phyloP scores from a whole-genome alignment of 2,797 vertebrate genomes.

The Mareca strepera region DNA sequence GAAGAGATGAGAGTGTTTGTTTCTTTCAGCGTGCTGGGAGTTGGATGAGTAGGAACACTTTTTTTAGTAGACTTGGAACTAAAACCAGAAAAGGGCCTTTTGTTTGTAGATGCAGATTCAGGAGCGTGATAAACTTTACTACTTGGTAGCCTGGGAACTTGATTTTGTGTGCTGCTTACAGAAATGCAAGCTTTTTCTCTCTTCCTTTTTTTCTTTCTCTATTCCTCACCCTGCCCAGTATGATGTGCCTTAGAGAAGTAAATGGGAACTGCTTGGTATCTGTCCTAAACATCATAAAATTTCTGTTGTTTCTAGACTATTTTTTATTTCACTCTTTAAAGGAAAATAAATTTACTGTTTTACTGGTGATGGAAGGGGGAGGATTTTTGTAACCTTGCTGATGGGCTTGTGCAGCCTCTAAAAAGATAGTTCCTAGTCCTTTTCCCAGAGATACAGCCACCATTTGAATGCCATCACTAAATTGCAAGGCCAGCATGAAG shows the following conservation, averaged over 20 bases:
- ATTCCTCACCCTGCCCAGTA: neutral
- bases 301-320: neutral
- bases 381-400: neutral
- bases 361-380: neutral
- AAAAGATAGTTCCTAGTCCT: neutral
- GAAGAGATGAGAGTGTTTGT: slow-evolving; percentile 32
- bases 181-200: neutral
- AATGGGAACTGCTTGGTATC: neutral
- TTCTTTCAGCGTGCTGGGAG: slow-evolving; percentile 36
- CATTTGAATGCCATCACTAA: neutral
- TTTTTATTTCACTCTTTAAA: neutral
- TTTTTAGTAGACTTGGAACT: slow-evolving; percentile 12
- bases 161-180: slow-evolving; percentile 35
- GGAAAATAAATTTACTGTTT: neutral
- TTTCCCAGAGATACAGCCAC: neutral
- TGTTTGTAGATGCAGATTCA: slow-evolving; percentile 51
- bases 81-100: slow-evolving; percentile 48
- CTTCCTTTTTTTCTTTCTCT: neutral
- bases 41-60: neutral
- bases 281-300: neutral
- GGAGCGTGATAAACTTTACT: slow-evolving; percentile 62
- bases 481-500: neutral
- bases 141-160: slow-evolving; percentile 61
- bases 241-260: slow-evolving; percentile 12
- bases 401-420: neutral